phyloP scores from a whole-genome alignment of 2,113 vertebrate species.

The Pedionomus torquatus region DNA sequence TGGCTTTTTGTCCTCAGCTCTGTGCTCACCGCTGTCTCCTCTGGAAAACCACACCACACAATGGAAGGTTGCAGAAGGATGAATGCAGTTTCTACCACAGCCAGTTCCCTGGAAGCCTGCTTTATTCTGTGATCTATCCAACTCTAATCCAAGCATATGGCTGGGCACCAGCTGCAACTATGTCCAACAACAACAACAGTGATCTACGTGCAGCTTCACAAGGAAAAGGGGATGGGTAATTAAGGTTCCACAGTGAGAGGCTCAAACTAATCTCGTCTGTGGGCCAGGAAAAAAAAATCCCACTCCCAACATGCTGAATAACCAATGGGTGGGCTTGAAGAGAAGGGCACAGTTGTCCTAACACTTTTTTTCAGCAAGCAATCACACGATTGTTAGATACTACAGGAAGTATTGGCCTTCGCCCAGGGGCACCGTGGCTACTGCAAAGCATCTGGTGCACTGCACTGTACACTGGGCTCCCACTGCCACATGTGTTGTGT shows the following conservation, averaged over 20 bases:
- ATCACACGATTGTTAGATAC: not conserved
- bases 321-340: not conserved
- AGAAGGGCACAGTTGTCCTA: not conserved
- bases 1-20: not conserved
- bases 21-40: not conserved
- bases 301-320: not conserved
- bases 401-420: not conserved
- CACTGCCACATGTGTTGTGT: fast-evolving
- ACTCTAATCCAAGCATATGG: not conserved
- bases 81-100: not conserved
- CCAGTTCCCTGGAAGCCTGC: not conserved
- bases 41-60: not conserved
- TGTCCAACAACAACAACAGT: not conserved
- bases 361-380: not conserved
- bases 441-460: not conserved
- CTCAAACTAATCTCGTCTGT: not conserved
- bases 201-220: not conserved
- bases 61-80: not conserved
- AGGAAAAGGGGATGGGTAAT: not conserved
- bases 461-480: fast-evolving
- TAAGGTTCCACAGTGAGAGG: not conserved
- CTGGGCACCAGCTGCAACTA: not conserved
- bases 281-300: slow-evolving; percentile 31
- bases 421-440: fast-evolving
- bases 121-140: not conserved